A percentile compares a stretch with the other conserved stretches of the same genome.
Evolutionary conservation across 2,888 invertebrate genomes (phyloP).

Genomic region (Orthonevra nobilis): DNA sequence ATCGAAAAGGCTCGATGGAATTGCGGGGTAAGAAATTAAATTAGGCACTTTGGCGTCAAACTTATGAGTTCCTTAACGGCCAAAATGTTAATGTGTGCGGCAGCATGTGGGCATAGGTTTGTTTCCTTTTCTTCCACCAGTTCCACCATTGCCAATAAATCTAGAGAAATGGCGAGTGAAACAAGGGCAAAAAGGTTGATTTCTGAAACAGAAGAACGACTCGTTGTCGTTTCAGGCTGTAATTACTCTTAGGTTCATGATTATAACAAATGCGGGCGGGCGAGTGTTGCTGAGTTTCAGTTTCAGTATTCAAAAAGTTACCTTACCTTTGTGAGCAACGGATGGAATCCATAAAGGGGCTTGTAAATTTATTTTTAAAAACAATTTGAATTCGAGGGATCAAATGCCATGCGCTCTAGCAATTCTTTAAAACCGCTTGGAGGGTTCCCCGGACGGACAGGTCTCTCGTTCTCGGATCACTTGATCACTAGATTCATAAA

Average conservation of each 20-base stretch:
- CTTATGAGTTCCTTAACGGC: constrained; percentile 55
- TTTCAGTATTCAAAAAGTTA: too few relatives aligned
- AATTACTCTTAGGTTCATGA: constrained; percentile 50
- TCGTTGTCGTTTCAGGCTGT: constrained; percentile 28
- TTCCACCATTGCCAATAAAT: constrained; percentile 52
- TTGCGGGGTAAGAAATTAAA: constrained; percentile 65
- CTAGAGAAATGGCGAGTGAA: constrained; percentile 43
- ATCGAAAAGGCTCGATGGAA: constrained; percentile 45
- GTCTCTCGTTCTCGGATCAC: too few relatives aligned
- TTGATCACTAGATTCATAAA: too few relatives aligned
- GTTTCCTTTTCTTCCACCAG: constrained; percentile 5
- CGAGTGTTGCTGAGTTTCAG: constrained; percentile 43
- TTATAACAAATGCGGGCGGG: constrained; percentile 16
- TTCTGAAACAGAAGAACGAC: constrained; percentile 21
- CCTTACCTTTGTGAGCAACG: too few relatives aligned
- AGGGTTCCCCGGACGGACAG: too few relatives aligned
- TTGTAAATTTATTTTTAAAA: too few relatives aligned
- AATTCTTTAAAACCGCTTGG: too few relatives aligned
- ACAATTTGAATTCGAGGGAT: too few relatives aligned
- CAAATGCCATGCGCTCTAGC: too few relatives aligned
- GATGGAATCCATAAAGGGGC: too few relatives aligned
- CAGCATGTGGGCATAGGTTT: constrained; percentile 12
- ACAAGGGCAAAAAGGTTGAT: constrained; percentile 24
- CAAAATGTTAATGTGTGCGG: constrained; percentile 27
- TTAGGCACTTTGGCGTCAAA: constrained; percentile 66